These are phyloP conservation scores for Hippoglossus hippoglossus DNA, from an alignment of 2,797 vertebrate species.

Conservation along the genomic window DNA sequence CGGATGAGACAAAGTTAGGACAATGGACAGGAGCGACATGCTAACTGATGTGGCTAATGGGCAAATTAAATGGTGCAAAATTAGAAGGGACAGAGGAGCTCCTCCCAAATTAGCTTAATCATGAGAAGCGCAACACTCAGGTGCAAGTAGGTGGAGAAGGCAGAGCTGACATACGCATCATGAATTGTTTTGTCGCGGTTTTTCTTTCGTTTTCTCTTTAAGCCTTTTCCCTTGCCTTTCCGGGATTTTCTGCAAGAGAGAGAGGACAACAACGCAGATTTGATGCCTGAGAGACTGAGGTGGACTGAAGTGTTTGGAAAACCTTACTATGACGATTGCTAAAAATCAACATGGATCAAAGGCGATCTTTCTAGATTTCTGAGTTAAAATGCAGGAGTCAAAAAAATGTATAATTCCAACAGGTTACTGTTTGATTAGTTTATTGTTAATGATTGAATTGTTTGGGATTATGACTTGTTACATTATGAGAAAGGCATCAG, in stretches of 20 bases:
- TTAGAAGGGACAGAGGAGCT: constrained; percentile 83
- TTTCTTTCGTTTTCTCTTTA: constrained; percentile 99
- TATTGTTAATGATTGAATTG: constrained; percentile 6
- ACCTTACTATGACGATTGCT: constrained; percentile 15
- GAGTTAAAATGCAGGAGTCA: constrained; percentile 12
- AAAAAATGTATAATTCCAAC: constrained; percentile 14
- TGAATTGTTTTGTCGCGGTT: constrained; percentile 90
- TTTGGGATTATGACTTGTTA: constrained; percentile 5
- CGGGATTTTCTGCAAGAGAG: constrained; percentile 97
- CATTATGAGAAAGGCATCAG: constrained; percentile 19
- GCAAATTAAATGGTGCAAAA: constrained; percentile 67
- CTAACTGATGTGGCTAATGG: constrained; percentile 52
- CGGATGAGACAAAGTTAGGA: constrained; percentile 58
- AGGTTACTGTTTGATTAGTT: constrained; percentile 8
- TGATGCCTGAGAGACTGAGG: constrained; percentile 73
- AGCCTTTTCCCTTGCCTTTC: constrained; percentile 95
- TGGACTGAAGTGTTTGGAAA: constrained; percentile 25
- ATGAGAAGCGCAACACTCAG: constrained; percentile 83
- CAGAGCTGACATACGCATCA: constrained; percentile 88
- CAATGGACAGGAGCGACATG: constrained; percentile 73
- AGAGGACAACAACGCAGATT: constrained; percentile 83
- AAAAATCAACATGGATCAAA: constrained; percentile 19
- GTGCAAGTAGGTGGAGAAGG: constrained; percentile 85
- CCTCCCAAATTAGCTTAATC: constrained; percentile 85
- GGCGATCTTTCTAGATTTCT: background rate